Base-by-base conservation (phyloP, 1,140 invertebrate genomes). In the Drosophila murphyi region DNA sequence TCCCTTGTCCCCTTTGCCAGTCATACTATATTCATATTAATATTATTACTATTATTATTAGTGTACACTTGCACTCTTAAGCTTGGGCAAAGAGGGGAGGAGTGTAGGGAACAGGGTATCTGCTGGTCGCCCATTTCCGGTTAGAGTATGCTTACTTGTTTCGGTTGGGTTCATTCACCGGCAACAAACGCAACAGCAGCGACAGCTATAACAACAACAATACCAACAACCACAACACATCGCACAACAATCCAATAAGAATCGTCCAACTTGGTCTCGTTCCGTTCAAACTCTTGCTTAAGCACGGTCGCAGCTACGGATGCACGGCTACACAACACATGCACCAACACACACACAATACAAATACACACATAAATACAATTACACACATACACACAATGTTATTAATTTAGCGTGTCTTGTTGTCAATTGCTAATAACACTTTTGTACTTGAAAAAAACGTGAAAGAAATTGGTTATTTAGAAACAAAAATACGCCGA, bases 101-200 rank as follows among this genome's bases (percentile, higher is more conserved):
- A 20, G 20, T 20, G 20, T 20, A 20, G 20, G 20, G 20, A 20
- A 20, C 20, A 20, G 20, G 20, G 20, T 20, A 20, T 20, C 20
- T 20, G 20, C 20, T 34, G 34, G 34, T 34, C 34, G 34, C 5
- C 0, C 3, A 34, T 5, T 5, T 34, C 10, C 37, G 37, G 37
- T 3, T 7, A 39, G 7, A 39, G 37, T 6, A 8, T 39, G 7
- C 2, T 39, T 39, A 10, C 37, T 3, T 39, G 3, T 62, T 74
- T 74, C 62, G 65, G 57, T 67, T 65, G 76, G 61, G 71, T 74
- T 74, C 65, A 69, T 69, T 74, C 64, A 73, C 71, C 71, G 71
- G 71, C 71, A 52, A 54, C 20, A 20, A 20, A 20, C 54, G 60
- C 55, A 74, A 68, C 54, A 59, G 52, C 55, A 67, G 31, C 47